phyloP scores from a whole-genome alignment of 2,888 invertebrate genomes.

The Drosophila nr. medialis region DNA sequence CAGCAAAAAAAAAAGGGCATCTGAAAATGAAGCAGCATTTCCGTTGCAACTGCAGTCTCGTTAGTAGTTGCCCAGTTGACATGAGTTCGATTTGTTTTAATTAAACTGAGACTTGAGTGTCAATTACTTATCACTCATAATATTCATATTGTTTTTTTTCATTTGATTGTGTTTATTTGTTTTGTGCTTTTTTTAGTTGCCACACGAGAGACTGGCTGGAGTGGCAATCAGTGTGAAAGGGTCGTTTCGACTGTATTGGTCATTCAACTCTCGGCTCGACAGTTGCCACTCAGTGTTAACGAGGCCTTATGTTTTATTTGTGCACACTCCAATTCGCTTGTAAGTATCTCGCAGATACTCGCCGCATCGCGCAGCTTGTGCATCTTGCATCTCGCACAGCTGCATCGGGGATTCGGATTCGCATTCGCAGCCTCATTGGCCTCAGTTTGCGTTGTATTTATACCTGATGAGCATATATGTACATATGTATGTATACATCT shows the following conservation, averaged over 20 bases:
- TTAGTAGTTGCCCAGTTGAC: background rate
- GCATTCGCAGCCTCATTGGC: slow-evolving; percentile 23
- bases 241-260: slow-evolving; percentile 25
- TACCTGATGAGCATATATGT: slow-evolving; percentile 36
- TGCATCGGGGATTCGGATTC: slow-evolving; percentile 12
- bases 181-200: background rate
- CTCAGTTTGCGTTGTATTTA: slow-evolving; percentile 20
- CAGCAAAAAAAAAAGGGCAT: background rate
- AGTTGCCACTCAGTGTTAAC: slow-evolving; percentile 17
- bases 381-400: slow-evolving; percentile 5
- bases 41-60: background rate
- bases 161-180: background rate
- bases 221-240: slow-evolving; percentile 13
- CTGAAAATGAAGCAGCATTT: background rate
- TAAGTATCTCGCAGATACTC: slow-evolving; percentile 55
- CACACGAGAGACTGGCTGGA: background rate
- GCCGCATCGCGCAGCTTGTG: slow-evolving; percentile 8
- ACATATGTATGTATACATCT: background rate
- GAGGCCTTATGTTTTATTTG: slow-evolving; percentile 25
- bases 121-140: slow-evolving; percentile 68
- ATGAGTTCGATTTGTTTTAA: slow-evolving; percentile 18
- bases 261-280: slow-evolving; percentile 39
- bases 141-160: slow-evolving; percentile 16
- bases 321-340: slow-evolving; percentile 37
- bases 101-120: slow-evolving; percentile 38